Conservation (phyloP, 2,797 vertebrate genomes). For the Setipinna tenuifilis region DNA sequence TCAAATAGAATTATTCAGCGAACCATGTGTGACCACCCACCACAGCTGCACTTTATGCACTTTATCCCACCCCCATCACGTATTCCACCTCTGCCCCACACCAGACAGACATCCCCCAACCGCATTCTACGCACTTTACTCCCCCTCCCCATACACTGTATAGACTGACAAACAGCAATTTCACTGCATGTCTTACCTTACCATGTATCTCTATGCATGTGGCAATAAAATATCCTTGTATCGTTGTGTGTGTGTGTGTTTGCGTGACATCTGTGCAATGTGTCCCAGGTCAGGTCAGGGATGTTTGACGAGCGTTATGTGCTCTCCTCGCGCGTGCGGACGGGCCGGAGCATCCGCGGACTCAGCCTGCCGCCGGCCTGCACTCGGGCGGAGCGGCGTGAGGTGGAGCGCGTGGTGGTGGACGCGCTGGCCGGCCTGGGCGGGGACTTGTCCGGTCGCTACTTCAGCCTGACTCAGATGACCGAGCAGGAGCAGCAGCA, state of each 20-base stretch:
- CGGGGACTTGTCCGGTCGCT: slow-evolving; percentile 84
- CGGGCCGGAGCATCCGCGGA: slow-evolving; percentile 94
- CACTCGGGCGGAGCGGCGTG: slow-evolving; percentile 89
- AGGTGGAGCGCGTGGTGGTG: slow-evolving; percentile 90
- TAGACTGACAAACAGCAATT: no score
- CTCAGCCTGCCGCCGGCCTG: slow-evolving; percentile 93
- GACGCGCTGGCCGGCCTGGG: slow-evolving; percentile 86
- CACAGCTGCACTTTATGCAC: not conserved
- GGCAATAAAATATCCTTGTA: no score
- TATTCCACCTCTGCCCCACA: no score
- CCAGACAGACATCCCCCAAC: no score
- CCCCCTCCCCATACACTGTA: no score
- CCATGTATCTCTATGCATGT: no score
- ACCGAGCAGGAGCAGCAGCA: slow-evolving; percentile 92
- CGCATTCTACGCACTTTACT: no score
- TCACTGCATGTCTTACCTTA: no score
- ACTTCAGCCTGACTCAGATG: slow-evolving; percentile 91
- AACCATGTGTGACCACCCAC: no score
- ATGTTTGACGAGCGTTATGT: slow-evolving; percentile 93
- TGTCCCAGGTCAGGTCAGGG: slow-evolving; percentile 83
- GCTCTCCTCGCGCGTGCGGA: slow-evolving; percentile 91
- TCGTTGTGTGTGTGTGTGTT: slow-evolving; percentile 8
- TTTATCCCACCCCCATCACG: no score
- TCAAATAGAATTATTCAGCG: not conserved
- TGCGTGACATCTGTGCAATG: not conserved